phyloP scores from a whole-genome alignment of 2,888 invertebrate genomes.

The Standfussiana lucernea region DNA sequence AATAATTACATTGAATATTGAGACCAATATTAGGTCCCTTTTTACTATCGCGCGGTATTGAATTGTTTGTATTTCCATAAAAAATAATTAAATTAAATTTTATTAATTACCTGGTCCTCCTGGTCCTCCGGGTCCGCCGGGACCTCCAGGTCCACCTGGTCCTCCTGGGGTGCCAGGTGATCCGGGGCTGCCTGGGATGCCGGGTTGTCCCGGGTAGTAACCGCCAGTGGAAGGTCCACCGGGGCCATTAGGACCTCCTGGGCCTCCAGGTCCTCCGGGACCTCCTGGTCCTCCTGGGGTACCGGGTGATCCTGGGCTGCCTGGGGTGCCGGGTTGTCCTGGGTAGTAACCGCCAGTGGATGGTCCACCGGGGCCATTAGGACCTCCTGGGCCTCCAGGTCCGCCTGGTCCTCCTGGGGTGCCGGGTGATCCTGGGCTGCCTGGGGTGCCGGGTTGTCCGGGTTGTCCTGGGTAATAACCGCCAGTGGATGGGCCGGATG shows the following conservation, averaged over 20 bases:
- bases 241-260: conserved; percentile 70
- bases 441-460: conserved; percentile 55
- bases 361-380: conserved; percentile 72
- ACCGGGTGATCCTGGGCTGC: conserved; percentile 67
- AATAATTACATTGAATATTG: too few relatives aligned
- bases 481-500: conserved; percentile 69
- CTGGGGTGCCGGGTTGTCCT: conserved; percentile 60
- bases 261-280: conserved; percentile 62
- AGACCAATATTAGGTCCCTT: too few relatives aligned
- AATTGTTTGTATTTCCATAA: neutral
- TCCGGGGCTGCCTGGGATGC: conserved; percentile 71
- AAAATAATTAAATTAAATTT: neutral
- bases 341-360: conserved; percentile 60
- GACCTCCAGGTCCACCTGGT: conserved; percentile 68
- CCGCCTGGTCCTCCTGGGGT: conserved; percentile 62
- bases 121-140: conserved; percentile 64
- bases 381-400: conserved; percentile 61
- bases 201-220: conserved; percentile 61
- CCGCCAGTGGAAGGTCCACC: conserved; percentile 66
- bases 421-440: conserved; percentile 46
- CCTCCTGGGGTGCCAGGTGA: conserved; percentile 67
- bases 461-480: conserved; percentile 66
- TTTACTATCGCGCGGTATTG: too few relatives aligned
- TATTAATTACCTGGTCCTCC: conserved; percentile 46
- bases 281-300: conserved; percentile 66